A percentile compares a stretch with the other conserved stretches of the same genome.
Evolutionary conservation across 2,113 vertebrate species (phyloP).

Genomic region (Petrocephalus microphthalmus): DNA sequence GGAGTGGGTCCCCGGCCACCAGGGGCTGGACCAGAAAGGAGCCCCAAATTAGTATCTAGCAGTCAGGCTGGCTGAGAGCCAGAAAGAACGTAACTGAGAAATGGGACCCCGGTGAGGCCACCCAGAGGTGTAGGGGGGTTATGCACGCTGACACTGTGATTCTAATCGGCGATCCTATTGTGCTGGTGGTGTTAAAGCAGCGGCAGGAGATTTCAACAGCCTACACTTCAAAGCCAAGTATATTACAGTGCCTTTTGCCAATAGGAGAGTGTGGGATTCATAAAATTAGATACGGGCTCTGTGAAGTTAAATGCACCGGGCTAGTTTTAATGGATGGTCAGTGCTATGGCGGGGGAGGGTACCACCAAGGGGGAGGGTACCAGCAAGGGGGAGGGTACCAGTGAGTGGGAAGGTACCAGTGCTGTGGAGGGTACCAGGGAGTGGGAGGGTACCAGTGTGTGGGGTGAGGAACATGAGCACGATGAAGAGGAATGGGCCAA

Average conservation of each 20-base stretch:
- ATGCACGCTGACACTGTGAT: not conserved
- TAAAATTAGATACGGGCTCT: not conserved
- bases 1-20: too few species aligned
- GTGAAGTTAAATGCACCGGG: not conserved
- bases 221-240: constrained; percentile 7
- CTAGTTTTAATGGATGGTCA: not conserved
- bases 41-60: constrained; percentile 44
- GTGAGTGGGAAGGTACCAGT: not conserved
- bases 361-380: too few species aligned
- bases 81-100: constrained; percentile 22
- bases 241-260: not conserved
- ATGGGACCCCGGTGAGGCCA: constrained; percentile 22
- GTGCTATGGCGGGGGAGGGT: not conserved
- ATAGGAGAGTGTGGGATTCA: not conserved
- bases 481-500: not conserved
- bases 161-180: not conserved
- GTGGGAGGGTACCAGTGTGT: too few species aligned
- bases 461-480: not conserved
- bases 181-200: not conserved
- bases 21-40: constrained; percentile 39
- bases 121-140: not conserved
- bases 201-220: not conserved
- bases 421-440: too few species aligned
- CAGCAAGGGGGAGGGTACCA: not conserved
- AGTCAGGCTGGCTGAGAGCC: constrained; percentile 36